These are phyloP conservation scores for Solea senegalensis DNA, from an alignment of 2,113 vertebrate species.

Conservation along the genomic window DNA sequence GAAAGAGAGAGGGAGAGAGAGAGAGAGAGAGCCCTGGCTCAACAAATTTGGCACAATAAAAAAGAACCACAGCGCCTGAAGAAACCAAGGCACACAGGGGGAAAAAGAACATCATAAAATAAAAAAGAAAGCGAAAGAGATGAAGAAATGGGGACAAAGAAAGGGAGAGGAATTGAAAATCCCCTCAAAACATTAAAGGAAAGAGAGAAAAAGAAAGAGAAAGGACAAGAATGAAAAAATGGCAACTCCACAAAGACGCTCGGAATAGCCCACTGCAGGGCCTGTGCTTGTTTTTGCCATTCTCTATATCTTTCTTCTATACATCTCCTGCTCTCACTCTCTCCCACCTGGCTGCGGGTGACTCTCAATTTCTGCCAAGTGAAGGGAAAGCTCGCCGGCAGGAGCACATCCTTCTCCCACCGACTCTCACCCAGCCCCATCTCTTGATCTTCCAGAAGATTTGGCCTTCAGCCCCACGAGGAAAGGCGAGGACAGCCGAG, in stretches of 20 bases:
- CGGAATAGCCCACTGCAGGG: slow-evolving; percentile 60
- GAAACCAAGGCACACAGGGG: slow-evolving; percentile 43
- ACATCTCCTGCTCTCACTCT: slow-evolving; percentile 8
- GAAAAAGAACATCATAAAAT: slow-evolving; percentile 51
- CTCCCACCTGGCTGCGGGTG: slow-evolving; percentile 65
- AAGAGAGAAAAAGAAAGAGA: slow-evolving; percentile 47
- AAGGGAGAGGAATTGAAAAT: slow-evolving; percentile 54
- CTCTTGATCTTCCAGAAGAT: slow-evolving; percentile 59
- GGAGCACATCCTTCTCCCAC: slow-evolving; percentile 49
- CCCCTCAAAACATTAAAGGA: slow-evolving; percentile 66
- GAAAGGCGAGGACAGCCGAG: slow-evolving; percentile 34
- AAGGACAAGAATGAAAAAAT: slow-evolving; percentile 51
- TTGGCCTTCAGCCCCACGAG: slow-evolving; percentile 35
- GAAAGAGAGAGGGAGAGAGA: slow-evolving; percentile 41
- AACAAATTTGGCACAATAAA: slow-evolving; percentile 65
- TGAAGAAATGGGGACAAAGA: slow-evolving; percentile 55
- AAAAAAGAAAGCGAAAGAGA: slow-evolving; percentile 39
- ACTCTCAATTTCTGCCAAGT: slow-evolving; percentile 69
- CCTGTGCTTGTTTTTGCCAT: slow-evolving; percentile 34
- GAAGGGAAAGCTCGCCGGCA: slow-evolving; percentile 72
- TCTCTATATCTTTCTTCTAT: slow-evolving; percentile 48
- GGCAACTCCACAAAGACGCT: slow-evolving; percentile 63
- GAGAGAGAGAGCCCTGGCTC: slow-evolving; percentile 40
- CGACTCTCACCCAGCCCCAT: slow-evolving; percentile 38
- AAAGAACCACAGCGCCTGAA: slow-evolving; percentile 65